Evolutionary conservation across 2,113 vertebrate species (phyloP).

Genomic region (Pelecanoides urinatrix): DNA sequence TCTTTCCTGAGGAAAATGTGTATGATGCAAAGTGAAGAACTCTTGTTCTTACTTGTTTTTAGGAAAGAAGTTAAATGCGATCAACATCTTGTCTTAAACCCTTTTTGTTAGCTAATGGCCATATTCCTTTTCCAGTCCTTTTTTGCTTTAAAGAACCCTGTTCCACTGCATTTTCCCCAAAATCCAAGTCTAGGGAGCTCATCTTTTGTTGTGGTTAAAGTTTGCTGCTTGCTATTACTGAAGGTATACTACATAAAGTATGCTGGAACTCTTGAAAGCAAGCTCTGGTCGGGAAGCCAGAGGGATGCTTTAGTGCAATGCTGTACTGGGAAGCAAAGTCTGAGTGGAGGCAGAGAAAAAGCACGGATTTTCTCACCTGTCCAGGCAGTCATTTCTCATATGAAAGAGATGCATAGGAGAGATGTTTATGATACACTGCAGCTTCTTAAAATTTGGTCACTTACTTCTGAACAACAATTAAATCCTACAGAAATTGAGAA

Average conservation of each 20-base stretch:
- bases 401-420: neutral
- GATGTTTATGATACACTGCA: neutral
- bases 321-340: neutral
- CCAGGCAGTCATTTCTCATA: neutral
- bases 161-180: neutral
- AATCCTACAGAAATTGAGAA: neutral
- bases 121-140: neutral
- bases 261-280: neutral
- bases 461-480: neutral
- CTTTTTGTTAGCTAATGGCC: neutral
- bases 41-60: neutral
- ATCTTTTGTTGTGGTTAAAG: neutral
- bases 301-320: neutral
- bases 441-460: neutral
- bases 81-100: neutral
- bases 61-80: neutral
- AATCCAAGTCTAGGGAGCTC: neutral
- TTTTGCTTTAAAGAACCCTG: neutral
- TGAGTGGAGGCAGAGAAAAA: neutral
- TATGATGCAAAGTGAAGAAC: neutral
- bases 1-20: neutral
- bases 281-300: neutral
- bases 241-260: neutral
- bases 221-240: neutral
- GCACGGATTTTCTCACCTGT: neutral